Conservation (phyloP, 2,888 invertebrate genomes). For the Noctua comes region DNA sequence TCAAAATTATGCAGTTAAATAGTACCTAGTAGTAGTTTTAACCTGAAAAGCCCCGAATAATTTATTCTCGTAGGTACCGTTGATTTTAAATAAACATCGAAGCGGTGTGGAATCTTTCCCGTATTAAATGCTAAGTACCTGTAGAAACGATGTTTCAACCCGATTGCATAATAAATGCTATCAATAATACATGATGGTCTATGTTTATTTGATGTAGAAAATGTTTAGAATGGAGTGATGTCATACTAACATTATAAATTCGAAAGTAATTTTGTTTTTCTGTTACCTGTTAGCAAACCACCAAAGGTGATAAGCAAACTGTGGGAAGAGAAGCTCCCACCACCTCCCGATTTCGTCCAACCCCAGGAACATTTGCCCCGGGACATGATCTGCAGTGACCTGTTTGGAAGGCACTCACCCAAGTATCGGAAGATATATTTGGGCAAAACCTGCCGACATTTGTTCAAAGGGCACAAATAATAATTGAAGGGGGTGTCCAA, state of each 20-base stretch:
- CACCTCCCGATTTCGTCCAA: too few relatives aligned
- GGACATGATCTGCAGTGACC: too few relatives aligned
- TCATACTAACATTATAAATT: neutral
- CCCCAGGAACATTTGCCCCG: too few relatives aligned
- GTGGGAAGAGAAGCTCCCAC: too few relatives aligned
- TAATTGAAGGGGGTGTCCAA: too few relatives aligned
- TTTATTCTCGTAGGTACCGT: neutral
- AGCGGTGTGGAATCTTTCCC: neutral
- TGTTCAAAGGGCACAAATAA: too few relatives aligned
- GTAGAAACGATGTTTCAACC: constrained; percentile 14
- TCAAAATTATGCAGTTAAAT: neutral
- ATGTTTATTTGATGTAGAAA: constrained; percentile 30
- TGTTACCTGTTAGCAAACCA: too few relatives aligned
- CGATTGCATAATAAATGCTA: constrained; percentile 32
- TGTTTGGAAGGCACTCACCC: too few relatives aligned
- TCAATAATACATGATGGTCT: constrained; percentile 48
- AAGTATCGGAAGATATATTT: too few relatives aligned
- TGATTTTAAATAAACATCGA: constrained; percentile 12
- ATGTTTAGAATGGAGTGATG: constrained; percentile 8
- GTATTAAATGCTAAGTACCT: constrained; percentile 51
- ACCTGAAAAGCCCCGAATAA: neutral
- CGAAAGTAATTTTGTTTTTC: neutral
- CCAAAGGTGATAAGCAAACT: too few relatives aligned
- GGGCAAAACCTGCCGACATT: too few relatives aligned
- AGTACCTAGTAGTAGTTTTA: neutral